Evolutionary conservation across 2,888 invertebrate genomes (phyloP).

Genomic region (Watsonalla binaria): DNA sequence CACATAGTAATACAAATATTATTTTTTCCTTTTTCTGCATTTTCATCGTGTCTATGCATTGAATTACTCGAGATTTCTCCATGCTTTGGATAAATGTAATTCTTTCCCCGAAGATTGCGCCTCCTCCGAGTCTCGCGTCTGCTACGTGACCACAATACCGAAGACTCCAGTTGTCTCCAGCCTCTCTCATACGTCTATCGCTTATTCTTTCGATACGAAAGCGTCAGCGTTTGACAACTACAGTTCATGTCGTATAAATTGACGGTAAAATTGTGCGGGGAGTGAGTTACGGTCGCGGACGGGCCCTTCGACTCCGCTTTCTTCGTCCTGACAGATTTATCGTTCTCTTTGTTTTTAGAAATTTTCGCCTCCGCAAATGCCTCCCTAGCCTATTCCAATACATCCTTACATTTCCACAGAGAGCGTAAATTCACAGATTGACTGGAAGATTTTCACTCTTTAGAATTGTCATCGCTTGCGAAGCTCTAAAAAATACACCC

Average conservation of each 20-base stretch:
- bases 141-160: constrained; percentile 70
- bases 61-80: constrained; percentile 69
- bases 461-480: constrained; percentile 32
- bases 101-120: constrained; percentile 72
- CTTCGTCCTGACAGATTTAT: constrained; percentile 59
- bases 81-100: constrained; percentile 73
- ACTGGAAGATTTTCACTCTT: constrained; percentile 27
- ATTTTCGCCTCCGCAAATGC: constrained; percentile 42
- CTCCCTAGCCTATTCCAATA: constrained; percentile 26
- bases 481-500: constrained; percentile 48
- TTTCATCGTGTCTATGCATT: constrained; percentile 58
- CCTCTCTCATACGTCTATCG: constrained; percentile 67
- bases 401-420: constrained; percentile 18
- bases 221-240: constrained; percentile 75
- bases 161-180: constrained; percentile 55
- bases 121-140: constrained; percentile 52
- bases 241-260: constrained; percentile 73
- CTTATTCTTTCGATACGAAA: constrained; percentile 69
- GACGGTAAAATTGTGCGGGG: constrained; percentile 64
- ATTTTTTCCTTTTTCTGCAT: constrained; percentile 1
- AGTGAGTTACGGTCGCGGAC: constrained; percentile 69
- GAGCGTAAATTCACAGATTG: constrained; percentile 29
- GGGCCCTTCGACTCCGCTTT: constrained; percentile 54
- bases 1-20: constrained; percentile 2
- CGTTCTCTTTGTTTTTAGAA: constrained; percentile 51